phyloP scores from a whole-genome alignment of 2,888 invertebrate genomes.

The Eristalis intricaria region DNA sequence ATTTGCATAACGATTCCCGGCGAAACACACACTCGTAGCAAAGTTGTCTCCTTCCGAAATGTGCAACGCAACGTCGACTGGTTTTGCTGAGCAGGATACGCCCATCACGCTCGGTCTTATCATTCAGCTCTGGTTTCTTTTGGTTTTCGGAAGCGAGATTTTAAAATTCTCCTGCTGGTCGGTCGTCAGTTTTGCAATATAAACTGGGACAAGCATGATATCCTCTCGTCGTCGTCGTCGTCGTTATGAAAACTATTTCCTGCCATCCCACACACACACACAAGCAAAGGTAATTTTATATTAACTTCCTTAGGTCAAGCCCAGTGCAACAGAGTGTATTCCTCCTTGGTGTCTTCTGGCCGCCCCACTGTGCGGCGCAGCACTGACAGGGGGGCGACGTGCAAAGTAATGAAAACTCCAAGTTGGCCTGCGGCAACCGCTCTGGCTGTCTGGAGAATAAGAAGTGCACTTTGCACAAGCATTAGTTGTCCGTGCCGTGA shows the following conservation, averaged over 20 bases:
- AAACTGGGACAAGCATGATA: not conserved
- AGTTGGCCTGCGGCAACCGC: slow-evolving; percentile 36
- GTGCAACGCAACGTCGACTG: not conserved
- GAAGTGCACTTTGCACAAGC: slow-evolving; percentile 23
- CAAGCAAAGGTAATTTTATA: not conserved
- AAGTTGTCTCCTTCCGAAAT: not conserved
- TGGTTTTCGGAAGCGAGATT: not conserved
- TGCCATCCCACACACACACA: not conserved
- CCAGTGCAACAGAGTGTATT: slow-evolving; percentile 7
- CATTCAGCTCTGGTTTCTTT: not conserved
- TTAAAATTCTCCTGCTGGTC: not conserved
- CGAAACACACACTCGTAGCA: not conserved
- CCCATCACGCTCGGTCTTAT: too few species aligned
- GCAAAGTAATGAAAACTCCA: slow-evolving; percentile 14
- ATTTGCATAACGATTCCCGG: not conserved
- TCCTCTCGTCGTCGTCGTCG: not conserved
- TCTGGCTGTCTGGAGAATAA: slow-evolving; percentile 34
- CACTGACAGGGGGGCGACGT: not conserved
- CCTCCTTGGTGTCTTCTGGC: not conserved
- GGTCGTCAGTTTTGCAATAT: not conserved
- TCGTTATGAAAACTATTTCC: not conserved
- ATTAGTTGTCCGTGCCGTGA: slow-evolving; percentile 30
- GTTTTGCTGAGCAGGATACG: not conserved
- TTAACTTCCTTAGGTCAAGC: not conserved
- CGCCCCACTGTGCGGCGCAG: not conserved